A percentile compares a stretch with the other conserved stretches of the same genome.
phyloP scores from a whole-genome alignment of 2,888 invertebrate genomes.

The Caenorhabditis sp. region DNA sequence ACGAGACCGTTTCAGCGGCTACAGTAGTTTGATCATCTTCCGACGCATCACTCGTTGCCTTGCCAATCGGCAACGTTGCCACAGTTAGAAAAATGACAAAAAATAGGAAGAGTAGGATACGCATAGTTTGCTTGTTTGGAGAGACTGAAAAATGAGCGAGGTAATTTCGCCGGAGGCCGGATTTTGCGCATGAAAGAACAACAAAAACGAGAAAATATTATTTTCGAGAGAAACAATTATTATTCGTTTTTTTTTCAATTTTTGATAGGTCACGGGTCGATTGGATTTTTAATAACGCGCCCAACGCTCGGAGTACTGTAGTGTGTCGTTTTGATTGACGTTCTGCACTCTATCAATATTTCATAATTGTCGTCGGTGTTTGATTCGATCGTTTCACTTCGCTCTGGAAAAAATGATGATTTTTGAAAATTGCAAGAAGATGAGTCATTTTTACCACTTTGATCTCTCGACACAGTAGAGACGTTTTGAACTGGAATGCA shows the following conservation, averaged over 20 bases:
- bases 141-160: background rate
- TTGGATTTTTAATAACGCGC: background rate
- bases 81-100: slow-evolving; percentile 6
- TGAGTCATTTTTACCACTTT: background rate
- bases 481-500: background rate
- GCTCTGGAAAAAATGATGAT: background rate
- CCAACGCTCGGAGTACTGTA: background rate
- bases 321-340: background rate
- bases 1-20: background rate
- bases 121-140: slow-evolving; percentile 11
- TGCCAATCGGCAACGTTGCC: slow-evolving; percentile 21
- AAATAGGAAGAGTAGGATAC: slow-evolving; percentile 11
- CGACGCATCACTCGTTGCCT: slow-evolving; percentile 7
- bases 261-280: background rate
- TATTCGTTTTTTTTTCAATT: no score
- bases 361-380: background rate
- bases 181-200: background rate
- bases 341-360: background rate
- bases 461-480: background rate
- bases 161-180: background rate
- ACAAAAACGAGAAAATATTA: background rate
- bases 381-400: background rate
- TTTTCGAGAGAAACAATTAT: background rate
- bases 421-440: background rate
- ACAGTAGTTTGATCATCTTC: slow-evolving; percentile 14